Evolutionary conservation across 2,888 invertebrate genomes (phyloP).

Genomic region (Andrena trimmerana): DNA sequence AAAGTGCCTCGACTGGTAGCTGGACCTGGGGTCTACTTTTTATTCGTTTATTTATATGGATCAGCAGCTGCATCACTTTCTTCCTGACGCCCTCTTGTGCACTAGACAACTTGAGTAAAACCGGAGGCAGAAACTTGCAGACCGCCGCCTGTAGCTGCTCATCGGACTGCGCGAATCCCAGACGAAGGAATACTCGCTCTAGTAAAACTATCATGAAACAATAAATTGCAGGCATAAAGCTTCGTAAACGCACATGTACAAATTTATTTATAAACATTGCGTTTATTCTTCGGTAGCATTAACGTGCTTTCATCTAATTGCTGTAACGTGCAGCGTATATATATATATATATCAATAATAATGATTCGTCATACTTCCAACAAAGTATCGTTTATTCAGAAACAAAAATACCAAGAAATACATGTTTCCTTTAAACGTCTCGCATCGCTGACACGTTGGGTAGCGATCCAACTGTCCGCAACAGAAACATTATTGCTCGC

Average conservation of each 20-base stretch:
- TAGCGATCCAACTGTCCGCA: neutral
- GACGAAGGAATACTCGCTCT: constrained; percentile 94
- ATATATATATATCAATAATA: neutral
- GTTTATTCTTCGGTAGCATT: neutral
- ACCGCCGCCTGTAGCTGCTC: constrained; percentile 94
- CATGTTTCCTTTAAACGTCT: neutral
- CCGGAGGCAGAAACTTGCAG: constrained; percentile 93
- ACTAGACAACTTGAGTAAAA: constrained; percentile 95
- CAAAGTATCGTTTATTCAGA: neutral
- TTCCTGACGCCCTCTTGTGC: constrained; percentile 93
- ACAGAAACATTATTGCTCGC: neutral
- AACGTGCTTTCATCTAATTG: too few species aligned
- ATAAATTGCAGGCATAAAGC: constrained; percentile 28
- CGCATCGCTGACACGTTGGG: neutral
- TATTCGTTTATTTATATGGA: constrained; percentile 95
- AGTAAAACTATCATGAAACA: constrained; percentile 89
- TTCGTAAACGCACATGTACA: constrained; percentile 1
- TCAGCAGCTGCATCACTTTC: constrained; percentile 96
- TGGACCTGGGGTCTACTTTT: constrained; percentile 94
- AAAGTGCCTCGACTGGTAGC: constrained; percentile 93
- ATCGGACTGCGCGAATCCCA: constrained; percentile 96
- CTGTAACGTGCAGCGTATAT: neutral
- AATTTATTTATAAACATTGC: neutral
- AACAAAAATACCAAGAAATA: neutral
- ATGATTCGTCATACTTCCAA: neutral